Conservation (phyloP, 2,888 invertebrate species). For the Philopedon plagiatum region DNA sequence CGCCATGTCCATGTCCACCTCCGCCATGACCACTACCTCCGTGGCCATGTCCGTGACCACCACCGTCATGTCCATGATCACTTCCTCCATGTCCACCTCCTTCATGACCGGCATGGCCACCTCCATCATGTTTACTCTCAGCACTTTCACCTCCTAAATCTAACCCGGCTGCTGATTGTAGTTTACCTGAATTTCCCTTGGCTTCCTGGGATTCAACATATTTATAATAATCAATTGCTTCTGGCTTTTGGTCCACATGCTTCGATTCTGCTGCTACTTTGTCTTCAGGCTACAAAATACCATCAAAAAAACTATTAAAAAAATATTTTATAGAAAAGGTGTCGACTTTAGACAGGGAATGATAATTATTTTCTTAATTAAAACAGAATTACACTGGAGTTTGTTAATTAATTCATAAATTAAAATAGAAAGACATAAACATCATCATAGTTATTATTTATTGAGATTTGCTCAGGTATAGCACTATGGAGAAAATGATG, state of each 20-base stretch:
- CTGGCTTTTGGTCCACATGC: slow-evolving; percentile 50
- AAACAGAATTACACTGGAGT: too few relatives aligned
- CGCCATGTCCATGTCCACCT: slow-evolving; percentile 24
- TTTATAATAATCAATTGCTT: slow-evolving; percentile 54
- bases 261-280: slow-evolving; percentile 34
- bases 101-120: slow-evolving; percentile 29
- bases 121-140: slow-evolving; percentile 14
- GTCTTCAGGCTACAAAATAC: slow-evolving; percentile 16
- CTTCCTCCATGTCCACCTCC: slow-evolving; percentile 13
- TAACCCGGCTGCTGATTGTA: slow-evolving; percentile 37
- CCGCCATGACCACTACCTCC: slow-evolving; percentile 20
- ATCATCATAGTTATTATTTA: too few relatives aligned
- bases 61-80: slow-evolving; percentile 16
- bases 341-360: too few relatives aligned
- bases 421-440: too few relatives aligned
- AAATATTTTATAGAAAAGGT: too few relatives aligned
- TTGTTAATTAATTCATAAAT: too few relatives aligned
- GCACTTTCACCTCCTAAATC: slow-evolving; percentile 39
- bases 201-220: slow-evolving; percentile 46
- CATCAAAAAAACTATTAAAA: background rate
- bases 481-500: too few relatives aligned
- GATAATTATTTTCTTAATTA: too few relatives aligned
- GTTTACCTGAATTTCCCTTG: slow-evolving; percentile 34
- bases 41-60: slow-evolving; percentile 24
- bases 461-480: too few relatives aligned